Conservation (phyloP, 2,888 invertebrate species). For the Ferrisia virgata region DNA sequence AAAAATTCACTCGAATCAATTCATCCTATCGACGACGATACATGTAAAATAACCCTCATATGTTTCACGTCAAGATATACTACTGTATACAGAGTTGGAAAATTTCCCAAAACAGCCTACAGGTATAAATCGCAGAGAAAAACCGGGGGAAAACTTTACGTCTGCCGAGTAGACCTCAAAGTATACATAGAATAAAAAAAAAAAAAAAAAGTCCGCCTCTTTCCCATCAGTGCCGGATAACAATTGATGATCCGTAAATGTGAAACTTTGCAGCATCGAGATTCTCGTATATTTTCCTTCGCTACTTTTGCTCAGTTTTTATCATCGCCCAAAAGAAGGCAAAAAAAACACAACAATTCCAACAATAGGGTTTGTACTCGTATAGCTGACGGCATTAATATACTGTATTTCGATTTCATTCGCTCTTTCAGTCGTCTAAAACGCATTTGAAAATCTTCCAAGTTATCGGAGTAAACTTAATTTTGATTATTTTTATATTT, state of each 20-base stretch:
- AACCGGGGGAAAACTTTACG: not conserved
- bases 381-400: constrained; percentile 16
- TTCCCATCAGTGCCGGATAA: not conserved
- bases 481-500: not conserved
- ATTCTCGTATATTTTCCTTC: not conserved
- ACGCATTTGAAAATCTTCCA: not conserved
- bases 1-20: not conserved
- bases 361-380: constrained; percentile 26
- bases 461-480: not conserved
- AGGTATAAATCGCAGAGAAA: not conserved
- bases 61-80: not conserved
- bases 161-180: not conserved
- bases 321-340: not conserved
- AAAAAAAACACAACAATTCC: not conserved
- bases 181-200: not conserved
- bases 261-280: not conserved
- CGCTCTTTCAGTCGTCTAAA: not conserved
- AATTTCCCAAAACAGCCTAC: not conserved
- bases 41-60: not conserved
- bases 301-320: not conserved
- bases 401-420: constrained; percentile 7
- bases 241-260: not conserved
- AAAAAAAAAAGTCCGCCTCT: not conserved
- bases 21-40: not conserved
- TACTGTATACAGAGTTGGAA: not conserved